Evolutionary conservation across 1,140 invertebrate genomes (phyloP).

Genomic region (Augochlora pura): DNA sequence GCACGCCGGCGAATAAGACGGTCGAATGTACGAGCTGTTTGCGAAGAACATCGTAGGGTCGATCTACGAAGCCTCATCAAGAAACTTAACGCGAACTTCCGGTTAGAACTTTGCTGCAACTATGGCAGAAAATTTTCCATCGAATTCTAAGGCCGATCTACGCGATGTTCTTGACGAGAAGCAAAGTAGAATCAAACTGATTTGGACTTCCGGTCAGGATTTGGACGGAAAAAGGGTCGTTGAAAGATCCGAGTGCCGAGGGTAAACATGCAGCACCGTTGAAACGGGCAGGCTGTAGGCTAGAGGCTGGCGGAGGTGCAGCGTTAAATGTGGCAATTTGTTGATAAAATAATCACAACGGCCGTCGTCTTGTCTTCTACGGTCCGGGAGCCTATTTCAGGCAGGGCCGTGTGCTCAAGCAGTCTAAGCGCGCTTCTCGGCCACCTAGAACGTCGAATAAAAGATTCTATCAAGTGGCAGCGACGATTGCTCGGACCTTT

Average conservation of each 20-base stretch:
- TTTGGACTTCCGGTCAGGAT: too few relatives aligned
- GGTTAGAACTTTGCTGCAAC: too few relatives aligned
- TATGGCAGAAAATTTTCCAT: too few relatives aligned
- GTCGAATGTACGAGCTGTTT: too few relatives aligned
- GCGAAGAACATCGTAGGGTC: too few relatives aligned
- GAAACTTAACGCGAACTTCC: too few relatives aligned
- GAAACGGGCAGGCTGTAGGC: slow-evolving; percentile 38
- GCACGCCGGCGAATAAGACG: too few relatives aligned
- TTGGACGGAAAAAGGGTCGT: background rate
- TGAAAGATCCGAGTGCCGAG: background rate
- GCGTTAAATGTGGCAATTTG: slow-evolving; percentile 64
- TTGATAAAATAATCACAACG: slow-evolving; percentile 64
- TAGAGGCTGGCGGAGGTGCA: slow-evolving; percentile 36
- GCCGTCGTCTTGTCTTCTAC: slow-evolving; percentile 47
- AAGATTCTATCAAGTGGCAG: slow-evolving; percentile 23
- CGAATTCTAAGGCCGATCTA: too few relatives aligned
- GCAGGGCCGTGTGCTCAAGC: slow-evolving; percentile 48
- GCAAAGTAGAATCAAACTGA: too few relatives aligned
- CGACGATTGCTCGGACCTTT: slow-evolving; percentile 5
- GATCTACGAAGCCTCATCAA: too few relatives aligned
- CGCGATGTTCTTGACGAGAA: too few relatives aligned
- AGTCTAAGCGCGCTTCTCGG: background rate
- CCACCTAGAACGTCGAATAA: slow-evolving; percentile 35
- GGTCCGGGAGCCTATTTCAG: slow-evolving; percentile 49
- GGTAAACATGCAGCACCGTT: slow-evolving; percentile 51